These are phyloP conservation scores for Thymelicus sylvestris DNA, from an alignment of 2,888 invertebrate species.

Conservation along the genomic window DNA sequence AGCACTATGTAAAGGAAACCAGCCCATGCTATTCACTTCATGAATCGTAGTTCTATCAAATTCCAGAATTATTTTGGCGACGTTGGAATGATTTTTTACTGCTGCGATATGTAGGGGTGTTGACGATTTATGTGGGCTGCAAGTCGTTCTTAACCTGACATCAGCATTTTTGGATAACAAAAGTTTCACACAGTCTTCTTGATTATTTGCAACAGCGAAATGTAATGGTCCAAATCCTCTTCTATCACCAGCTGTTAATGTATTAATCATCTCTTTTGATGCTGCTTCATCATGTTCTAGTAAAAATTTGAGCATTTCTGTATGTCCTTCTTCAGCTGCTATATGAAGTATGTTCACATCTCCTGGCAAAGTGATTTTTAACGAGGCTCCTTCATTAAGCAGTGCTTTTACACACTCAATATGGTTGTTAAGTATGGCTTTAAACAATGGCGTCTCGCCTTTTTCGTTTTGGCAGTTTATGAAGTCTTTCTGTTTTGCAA, in stretches of 20 bases:
- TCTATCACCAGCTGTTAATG: constrained; percentile 63
- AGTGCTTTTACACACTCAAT: constrained; percentile 73
- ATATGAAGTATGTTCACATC: constrained; percentile 85
- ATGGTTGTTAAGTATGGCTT: constrained; percentile 72
- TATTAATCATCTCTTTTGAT: constrained; percentile 60
- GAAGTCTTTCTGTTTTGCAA: constrained; percentile 75
- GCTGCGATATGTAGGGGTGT: constrained; percentile 80
- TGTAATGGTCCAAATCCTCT: constrained; percentile 81
- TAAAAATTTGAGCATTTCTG: constrained; percentile 80
- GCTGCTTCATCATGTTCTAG: constrained; percentile 71
- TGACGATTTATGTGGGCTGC: constrained; percentile 67
- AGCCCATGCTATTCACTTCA: constrained; percentile 69
- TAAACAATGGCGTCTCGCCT: constrained; percentile 79
- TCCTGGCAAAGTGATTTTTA: constrained; percentile 70
- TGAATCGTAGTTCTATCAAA: constrained; percentile 72
- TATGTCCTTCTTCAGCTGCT: constrained; percentile 83
- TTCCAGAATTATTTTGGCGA: constrained; percentile 65
- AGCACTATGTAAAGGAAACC: constrained; percentile 76
- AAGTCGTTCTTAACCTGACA: constrained; percentile 70
- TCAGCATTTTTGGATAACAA: constrained; percentile 76
- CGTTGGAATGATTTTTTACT: constrained; percentile 65
- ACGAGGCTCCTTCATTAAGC: constrained; percentile 74
- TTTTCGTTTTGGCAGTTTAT: constrained; percentile 75
- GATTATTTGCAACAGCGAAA: constrained; percentile 83
- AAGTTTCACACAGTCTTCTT: constrained; percentile 70